Base-by-base conservation (phyloP, 2,113 vertebrate species). In the Orthochromis indermauri region DNA sequence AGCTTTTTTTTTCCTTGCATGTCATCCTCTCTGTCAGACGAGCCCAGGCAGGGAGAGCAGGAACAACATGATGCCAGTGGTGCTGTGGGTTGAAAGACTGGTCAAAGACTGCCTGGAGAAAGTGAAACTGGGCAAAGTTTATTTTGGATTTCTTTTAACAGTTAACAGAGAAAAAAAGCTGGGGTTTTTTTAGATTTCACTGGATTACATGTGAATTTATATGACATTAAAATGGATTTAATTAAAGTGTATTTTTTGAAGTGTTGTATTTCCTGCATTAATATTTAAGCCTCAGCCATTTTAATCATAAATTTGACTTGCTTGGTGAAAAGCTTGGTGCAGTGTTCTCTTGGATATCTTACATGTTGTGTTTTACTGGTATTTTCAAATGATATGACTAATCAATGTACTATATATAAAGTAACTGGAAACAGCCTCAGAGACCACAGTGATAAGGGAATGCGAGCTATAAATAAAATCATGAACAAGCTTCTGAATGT, bases 21-120 rank as follows among this genome's bases (percentile, higher is more conserved):
- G 54, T 63, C 10, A 57, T 79, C 45, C 19, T 82, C 6, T 51
- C 26, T 84, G 55, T 86, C 85, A 78, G 31, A 84, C 1, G 2
- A 35, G 24, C 42, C 1, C 24, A 57, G 47, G 14, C 28, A 78
- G 55, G 61, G 7, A 79, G n/a, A 76, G 57, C 24, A 24, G 73
- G 47, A 3, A 83, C 47, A 4, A 24, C 4, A 4, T 17, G 66
- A 40, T 5, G n/a, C 7, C 19, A 10, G 19, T 35, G 66, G 54
- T 5, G 3, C 78, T 84, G 19, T 40, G 51, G 71, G 68, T 42
- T 81, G 17, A 54, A 45, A 37, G 35, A 37, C 35, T 37, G 84
- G 55, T 3, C 31, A 73, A 57, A 66, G 71, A 89, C 40, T 83
- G 79, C 82, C 79, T 45, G 16, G 24, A 76, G 88, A 59, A 68